Evolutionary conservation across 1,140 invertebrate genomes (phyloP), one percentile per base, ranked within the genome.

Genomic region (Mesaphorura yosii): DNA sequence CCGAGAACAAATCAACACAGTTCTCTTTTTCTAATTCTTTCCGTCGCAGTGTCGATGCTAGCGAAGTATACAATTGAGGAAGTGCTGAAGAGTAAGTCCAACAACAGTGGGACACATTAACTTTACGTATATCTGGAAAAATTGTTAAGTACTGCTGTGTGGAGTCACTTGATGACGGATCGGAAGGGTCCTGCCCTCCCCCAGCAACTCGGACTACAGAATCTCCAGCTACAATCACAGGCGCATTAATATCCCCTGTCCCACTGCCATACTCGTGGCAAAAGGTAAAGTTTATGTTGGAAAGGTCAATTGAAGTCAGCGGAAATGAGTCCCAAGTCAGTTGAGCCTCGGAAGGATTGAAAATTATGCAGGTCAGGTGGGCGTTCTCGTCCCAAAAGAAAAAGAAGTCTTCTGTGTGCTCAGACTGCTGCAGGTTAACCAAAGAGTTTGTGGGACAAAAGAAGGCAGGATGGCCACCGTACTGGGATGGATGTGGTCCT

Each of bases 401-500:
- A 27, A 46, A 46, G 23, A 7, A 46, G 10, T 46, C 44, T 20
- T 46, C 44, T 6, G 10, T 46, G 23, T 46, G 44, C 23, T 25
- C 23, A 46, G 10, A 27, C 44, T 20, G 25, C 44, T 6, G 10
- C 20, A 22, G 22, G 46, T 20, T 6, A 26, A 34, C 25, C 20
- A 10, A 12, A 10, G 25, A 26, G 44, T 6, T 25, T 5, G 46
- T 31, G 28, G 61, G 57, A 41, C 61, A 63, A 51, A 58, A 59
- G 48, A 63, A 63, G 34, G 61, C 57, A 27, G 61, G 61, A 49
- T 63, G 61, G 27, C 61, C 61, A 38, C 61, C 61, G 44, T 59
- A 59, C 44, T 63, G 61, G 10, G 51, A 55, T 23, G 52, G 49
- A 41, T 63, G 61, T 7, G 50, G 44, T 4, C 15, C 7, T 10